These are phyloP conservation scores for Macaria notata DNA, from an alignment of 2,888 invertebrate species.

Conservation along the genomic window DNA sequence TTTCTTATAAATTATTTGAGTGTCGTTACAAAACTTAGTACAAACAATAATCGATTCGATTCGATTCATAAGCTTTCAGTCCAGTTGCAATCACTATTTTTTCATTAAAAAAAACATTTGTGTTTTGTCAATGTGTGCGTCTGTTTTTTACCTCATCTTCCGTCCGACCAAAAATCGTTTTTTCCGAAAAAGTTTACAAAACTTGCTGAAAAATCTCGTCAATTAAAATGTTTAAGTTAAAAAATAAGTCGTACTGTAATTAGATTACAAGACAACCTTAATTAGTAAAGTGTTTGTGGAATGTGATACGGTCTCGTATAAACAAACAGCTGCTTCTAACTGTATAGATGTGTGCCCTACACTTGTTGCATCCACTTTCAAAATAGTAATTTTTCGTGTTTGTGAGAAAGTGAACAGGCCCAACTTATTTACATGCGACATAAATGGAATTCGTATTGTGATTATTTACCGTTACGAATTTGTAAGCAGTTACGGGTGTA, in stretches of 20 bases:
- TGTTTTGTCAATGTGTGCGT: neutral
- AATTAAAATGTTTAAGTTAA: neutral
- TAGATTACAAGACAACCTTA: slow-evolving; percentile 22
- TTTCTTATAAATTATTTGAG: too few species aligned
- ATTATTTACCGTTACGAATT: slow-evolving; percentile 66
- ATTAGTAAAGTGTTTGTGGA: slow-evolving; percentile 19
- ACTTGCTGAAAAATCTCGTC: too few species aligned
- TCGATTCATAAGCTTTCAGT: too few species aligned
- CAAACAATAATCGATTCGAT: too few species aligned
- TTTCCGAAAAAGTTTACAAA: neutral
- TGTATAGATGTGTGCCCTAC: slow-evolving; percentile 48
- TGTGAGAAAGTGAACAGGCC: slow-evolving; percentile 65
- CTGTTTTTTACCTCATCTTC: neutral
- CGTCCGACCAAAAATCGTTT: neutral
- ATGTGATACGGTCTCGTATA: slow-evolving; percentile 21
- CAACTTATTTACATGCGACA: slow-evolving; percentile 53
- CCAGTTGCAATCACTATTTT: too few species aligned
- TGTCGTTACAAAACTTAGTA: too few species aligned
- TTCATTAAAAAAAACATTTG: neutral
- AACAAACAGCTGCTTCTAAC: slow-evolving; percentile 31
- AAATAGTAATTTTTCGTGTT: slow-evolving; percentile 64
- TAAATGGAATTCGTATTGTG: slow-evolving; percentile 51
- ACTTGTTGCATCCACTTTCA: slow-evolving; percentile 74
- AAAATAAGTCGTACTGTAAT: slow-evolving; percentile 10
- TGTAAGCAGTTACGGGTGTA: slow-evolving; percentile 51